Percentiles rank a stretch among this genome's conserved stretches.
phyloP scores from a whole-genome alignment of 2,113 vertebrate genomes.

The Sturnus vulgaris region DNA sequence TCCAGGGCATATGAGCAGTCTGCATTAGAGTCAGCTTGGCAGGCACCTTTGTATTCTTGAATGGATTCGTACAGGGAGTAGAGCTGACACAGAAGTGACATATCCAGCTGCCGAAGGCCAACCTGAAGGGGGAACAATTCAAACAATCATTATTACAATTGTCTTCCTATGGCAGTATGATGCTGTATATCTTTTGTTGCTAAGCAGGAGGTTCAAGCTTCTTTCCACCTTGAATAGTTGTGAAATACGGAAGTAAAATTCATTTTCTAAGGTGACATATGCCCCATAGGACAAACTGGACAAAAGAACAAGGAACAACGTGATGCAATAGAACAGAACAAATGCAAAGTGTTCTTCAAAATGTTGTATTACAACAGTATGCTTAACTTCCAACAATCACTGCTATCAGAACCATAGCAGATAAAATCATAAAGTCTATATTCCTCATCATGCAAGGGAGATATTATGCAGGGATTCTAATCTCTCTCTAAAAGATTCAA shows the following conservation, averaged over 20 bases:
- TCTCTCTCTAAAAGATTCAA: too few relatives aligned
- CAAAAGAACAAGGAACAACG: not conserved
- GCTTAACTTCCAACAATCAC: not conserved
- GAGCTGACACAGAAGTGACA: constrained; percentile 96
- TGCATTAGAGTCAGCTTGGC: constrained; percentile 87
- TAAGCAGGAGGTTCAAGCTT: not conserved
- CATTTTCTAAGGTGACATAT: not conserved
- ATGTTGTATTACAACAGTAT: not conserved
- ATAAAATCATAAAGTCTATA: not conserved
- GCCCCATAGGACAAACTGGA: not conserved
- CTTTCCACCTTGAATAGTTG: not conserved
- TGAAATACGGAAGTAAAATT: not conserved
- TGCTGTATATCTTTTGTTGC: not conserved
- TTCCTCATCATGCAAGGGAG: not conserved
- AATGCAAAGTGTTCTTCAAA: not conserved
- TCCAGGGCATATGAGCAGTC: constrained; percentile 83
- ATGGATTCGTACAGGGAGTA: constrained; percentile 98
- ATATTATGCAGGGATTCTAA: not conserved
- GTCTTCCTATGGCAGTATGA: not conserved
- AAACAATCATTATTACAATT: not conserved
- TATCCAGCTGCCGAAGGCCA: constrained; percentile 95
- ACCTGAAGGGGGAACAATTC: constrained; percentile 73
- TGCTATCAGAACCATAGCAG: not conserved
- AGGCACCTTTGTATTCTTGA: constrained; percentile 97
- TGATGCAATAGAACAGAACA: not conserved